Conservation (phyloP, 2,888 invertebrate genomes). For the Tenthredo mesomela region DNA sequence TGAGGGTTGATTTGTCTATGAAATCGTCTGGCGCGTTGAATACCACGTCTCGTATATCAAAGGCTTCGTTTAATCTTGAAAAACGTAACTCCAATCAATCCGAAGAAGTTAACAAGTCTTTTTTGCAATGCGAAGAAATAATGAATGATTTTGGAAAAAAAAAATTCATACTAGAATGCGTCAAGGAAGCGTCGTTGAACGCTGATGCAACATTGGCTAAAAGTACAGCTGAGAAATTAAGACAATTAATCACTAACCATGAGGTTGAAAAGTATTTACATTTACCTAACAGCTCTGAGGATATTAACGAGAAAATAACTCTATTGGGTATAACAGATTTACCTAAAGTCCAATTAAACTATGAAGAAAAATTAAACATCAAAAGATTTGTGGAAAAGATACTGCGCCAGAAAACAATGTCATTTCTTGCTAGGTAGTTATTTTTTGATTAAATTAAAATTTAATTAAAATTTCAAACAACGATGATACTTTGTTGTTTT, state of each 20-base stretch:
- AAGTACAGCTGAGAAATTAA: constrained; percentile 64
- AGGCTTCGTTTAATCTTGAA: neutral
- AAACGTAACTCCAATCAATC: constrained; percentile 51
- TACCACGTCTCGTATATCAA: constrained; percentile 1
- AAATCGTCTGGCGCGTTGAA: constrained; percentile 60
- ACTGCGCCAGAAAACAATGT: constrained; percentile 68
- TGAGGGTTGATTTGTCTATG: constrained; percentile 61
- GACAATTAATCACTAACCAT: constrained; percentile 62
- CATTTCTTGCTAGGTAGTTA: constrained; percentile 61
- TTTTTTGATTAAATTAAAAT: too few relatives aligned
- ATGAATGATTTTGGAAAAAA: constrained; percentile 63
- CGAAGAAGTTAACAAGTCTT: constrained; percentile 60
- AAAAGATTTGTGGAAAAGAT: constrained; percentile 69
- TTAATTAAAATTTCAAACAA: too few relatives aligned
- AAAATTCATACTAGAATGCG: constrained; percentile 67
- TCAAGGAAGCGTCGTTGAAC: constrained; percentile 61
- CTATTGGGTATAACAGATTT: constrained; percentile 70
- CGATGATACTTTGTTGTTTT: too few relatives aligned
- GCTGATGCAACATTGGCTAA: constrained; percentile 57
- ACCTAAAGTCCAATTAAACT: constrained; percentile 68
- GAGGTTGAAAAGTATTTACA: constrained; percentile 67
- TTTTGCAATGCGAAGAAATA: constrained; percentile 65
- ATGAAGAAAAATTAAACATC: constrained; percentile 71
- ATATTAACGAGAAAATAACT: constrained; percentile 62
- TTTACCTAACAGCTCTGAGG: constrained; percentile 62